These are phyloP conservation scores for Drosophila mercatorum DNA, from an alignment of 2,888 invertebrate species.

Conservation along the genomic window DNA sequence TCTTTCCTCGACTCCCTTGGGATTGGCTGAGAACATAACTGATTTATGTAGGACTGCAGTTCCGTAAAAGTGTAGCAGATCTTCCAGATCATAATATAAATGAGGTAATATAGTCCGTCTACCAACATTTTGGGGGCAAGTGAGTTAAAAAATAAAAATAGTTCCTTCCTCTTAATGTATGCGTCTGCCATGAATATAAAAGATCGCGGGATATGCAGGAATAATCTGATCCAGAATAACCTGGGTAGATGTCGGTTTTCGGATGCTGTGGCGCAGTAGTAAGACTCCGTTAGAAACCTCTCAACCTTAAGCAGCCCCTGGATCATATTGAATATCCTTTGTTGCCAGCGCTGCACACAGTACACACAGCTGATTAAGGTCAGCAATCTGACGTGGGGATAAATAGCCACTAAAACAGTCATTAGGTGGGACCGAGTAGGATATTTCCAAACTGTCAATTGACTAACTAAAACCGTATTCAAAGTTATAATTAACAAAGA, in stretches of 20 bases:
- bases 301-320: not conserved
- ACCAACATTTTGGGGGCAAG: not conserved
- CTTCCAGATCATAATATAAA: not conserved
- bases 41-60: not conserved
- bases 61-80: not conserved
- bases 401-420: not conserved
- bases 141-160: not conserved
- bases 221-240: not conserved
- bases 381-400: not conserved
- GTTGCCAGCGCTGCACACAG: not conserved
- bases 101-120: not conserved
- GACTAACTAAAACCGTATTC: no score
- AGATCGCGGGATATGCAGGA: not conserved
- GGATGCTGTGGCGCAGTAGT: not conserved
- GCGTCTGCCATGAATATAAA: not conserved
- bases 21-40: not conserved
- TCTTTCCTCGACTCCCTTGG: not conserved
- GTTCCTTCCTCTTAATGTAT: no score
- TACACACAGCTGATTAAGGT: not conserved
- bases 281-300: not conserved
- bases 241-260: not conserved
- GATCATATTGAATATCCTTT: not conserved
- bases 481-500: not conserved
- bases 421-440: not conserved
- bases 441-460: no score